These are phyloP conservation scores for Drosophila robusta DNA, from an alignment of 2,888 invertebrate genomes.

Conservation along the genomic window DNA sequence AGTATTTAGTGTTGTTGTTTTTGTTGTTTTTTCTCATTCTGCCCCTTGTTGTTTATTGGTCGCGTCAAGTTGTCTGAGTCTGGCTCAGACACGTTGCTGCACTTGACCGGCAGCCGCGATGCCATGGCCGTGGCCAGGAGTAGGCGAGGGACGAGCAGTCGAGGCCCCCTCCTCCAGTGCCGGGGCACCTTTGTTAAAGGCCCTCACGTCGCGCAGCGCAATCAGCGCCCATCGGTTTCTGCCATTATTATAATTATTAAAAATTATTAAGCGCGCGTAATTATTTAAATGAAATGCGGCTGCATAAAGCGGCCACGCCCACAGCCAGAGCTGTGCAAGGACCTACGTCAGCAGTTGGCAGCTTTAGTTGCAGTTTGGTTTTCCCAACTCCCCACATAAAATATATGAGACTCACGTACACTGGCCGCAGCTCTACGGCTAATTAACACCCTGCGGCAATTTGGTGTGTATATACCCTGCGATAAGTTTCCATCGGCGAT, in stretches of 20 bases:
- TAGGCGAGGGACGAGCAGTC: conserved; percentile 15
- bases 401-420: conserved; percentile 44
- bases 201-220: conserved; percentile 65
- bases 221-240: conserved; percentile 67
- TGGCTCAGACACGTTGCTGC: conserved; percentile 37
- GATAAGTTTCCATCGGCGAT: conserved; percentile 14
- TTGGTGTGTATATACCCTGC: conserved; percentile 14
- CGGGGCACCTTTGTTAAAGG: conserved; percentile 55
- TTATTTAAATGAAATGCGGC: conserved; percentile 81
- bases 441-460: conserved; percentile 70
- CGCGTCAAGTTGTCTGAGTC: conserved; percentile 64
- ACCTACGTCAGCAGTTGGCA: conserved; percentile 18
- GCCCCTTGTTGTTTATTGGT: conserved; percentile 23
- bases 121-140: conserved; percentile 51
- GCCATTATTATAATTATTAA: conserved; percentile 77
- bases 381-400: conserved; percentile 20
- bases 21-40: neutral
- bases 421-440: conserved; percentile 32
- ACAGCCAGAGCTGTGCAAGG: conserved; percentile 22
- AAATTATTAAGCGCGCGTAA: conserved; percentile 79
- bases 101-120: conserved; percentile 57
- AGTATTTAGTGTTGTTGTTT: neutral
- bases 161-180: neutral
- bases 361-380: conserved; percentile 19
- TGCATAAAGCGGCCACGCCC: conserved; percentile 61